Conservation (phyloP, 1,140 invertebrate species). For the Tetranychus urticae region DNA sequence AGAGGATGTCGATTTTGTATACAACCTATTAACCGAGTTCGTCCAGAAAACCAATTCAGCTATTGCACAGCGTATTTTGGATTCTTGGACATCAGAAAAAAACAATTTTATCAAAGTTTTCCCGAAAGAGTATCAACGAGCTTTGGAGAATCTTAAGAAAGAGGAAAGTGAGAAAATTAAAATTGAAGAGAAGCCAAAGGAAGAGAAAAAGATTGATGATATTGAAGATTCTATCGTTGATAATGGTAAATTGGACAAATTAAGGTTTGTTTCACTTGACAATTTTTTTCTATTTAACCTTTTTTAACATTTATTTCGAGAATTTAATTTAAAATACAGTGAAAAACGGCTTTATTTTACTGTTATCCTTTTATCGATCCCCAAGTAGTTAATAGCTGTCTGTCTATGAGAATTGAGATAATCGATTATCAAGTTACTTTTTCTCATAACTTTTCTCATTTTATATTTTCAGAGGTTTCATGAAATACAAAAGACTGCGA, state of each 20-base stretch:
- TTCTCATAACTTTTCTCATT: neutral
- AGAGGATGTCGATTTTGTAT: constrained; percentile 57
- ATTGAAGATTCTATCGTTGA: constrained; percentile 65
- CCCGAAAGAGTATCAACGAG: constrained; percentile 86
- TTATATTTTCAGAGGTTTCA: constrained; percentile 47
- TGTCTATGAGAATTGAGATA: neutral
- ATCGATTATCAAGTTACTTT: neutral
- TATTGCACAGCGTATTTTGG: constrained; percentile 50
- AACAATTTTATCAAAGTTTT: constrained; percentile 80
- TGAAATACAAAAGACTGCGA: constrained; percentile 77
- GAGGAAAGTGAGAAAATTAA: constrained; percentile 12
- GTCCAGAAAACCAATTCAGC: constrained; percentile 65
- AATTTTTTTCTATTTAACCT: neutral
- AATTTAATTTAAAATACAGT: neutral
- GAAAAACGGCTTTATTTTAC: too few species aligned
- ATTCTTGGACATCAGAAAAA: constrained; percentile 43
- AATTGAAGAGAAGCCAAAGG: too few species aligned
- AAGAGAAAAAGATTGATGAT: constrained; percentile 27
- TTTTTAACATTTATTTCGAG: neutral
- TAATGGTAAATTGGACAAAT: constrained; percentile 36
- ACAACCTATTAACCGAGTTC: constrained; percentile 60
- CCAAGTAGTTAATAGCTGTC: too few species aligned
- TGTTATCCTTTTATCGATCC: too few species aligned
- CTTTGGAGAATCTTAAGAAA: constrained; percentile 45
- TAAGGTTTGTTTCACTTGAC: constrained; percentile 14